Percentiles rank a stretch among this genome's conserved stretches.
Conservation (phyloP, 2,888 invertebrate genomes). For the Brachyopa scutellaris region DNA sequence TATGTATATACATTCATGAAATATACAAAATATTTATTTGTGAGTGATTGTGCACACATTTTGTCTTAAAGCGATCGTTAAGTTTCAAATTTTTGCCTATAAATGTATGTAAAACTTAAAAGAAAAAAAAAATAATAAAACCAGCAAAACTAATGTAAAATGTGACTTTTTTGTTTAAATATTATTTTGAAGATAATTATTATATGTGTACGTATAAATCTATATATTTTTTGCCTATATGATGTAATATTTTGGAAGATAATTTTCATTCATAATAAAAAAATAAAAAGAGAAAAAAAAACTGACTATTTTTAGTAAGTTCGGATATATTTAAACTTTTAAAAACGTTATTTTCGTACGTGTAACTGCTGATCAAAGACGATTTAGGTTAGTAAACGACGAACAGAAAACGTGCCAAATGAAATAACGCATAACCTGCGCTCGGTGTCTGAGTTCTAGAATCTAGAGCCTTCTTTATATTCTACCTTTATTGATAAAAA, state of each 20-base stretch:
- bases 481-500: too few species aligned
- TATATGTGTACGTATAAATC: constrained; percentile 24
- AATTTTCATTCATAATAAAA: constrained; percentile 68
- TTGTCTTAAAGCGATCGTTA: constrained; percentile 44
- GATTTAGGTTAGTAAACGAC: too few species aligned
- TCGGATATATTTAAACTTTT: too few species aligned
- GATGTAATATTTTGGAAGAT: constrained; percentile 61
- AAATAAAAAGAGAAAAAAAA: constrained; percentile 9
- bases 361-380: too few species aligned
- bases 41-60: constrained; percentile 25
- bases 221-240: constrained; percentile 59
- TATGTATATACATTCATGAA: too few species aligned
- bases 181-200: constrained; percentile 20
- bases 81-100: constrained; percentile 53
- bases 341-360: too few species aligned
- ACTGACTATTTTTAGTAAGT: background rate
- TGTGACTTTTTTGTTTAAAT: constrained; percentile 36
- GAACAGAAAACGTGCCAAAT: too few species aligned
- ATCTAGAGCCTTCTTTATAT: too few species aligned
- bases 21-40: too few species aligned
- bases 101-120: constrained; percentile 48
- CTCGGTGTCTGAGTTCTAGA: too few species aligned
- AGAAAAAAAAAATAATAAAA: background rate
- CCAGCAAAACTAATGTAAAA: constrained; percentile 8
- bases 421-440: too few species aligned